phyloP scores from a whole-genome alignment of 64 coral and sea anemone genomes.

The Stylophora pistillata region DNA sequence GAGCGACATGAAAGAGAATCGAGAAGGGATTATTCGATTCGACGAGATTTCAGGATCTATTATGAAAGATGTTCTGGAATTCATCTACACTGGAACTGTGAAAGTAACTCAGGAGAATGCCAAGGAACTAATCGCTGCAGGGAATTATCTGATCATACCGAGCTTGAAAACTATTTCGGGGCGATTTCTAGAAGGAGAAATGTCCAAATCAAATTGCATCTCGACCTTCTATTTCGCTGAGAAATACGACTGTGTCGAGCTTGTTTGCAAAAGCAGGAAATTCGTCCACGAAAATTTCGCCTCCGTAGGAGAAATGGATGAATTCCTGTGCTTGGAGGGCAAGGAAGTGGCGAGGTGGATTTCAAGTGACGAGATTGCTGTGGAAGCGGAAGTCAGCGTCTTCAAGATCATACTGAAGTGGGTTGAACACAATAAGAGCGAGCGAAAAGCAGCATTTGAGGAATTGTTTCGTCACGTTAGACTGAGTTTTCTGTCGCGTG shows the following conservation, averaged over 20 bases:
- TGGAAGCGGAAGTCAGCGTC: neutral
- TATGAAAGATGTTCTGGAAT: neutral
- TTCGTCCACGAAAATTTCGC: neutral
- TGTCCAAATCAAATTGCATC: neutral
- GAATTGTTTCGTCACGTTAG: neutral
- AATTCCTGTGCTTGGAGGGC: neutral
- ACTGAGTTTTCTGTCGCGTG: neutral
- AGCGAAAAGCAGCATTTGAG: neutral
- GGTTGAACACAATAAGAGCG: neutral
- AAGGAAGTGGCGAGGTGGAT: neutral
- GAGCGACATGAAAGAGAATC: conserved; percentile 9
- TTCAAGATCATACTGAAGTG: neutral
- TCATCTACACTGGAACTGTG: neutral
- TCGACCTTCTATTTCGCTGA: neutral
- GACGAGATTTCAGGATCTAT: neutral
- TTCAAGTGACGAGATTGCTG: neutral
- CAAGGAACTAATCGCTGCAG: neutral
- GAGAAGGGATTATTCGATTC: neutral
- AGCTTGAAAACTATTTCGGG: neutral
- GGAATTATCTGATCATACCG: neutral
- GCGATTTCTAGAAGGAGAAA: neutral
- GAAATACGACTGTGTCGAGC: neutral
- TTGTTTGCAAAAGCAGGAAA: neutral
- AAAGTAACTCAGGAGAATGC: neutral
- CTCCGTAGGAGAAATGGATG: neutral